These are phyloP conservation scores for Zaprionus kolodkinae DNA, from an alignment of 1,140 invertebrate genomes.

Conservation along the genomic window DNA sequence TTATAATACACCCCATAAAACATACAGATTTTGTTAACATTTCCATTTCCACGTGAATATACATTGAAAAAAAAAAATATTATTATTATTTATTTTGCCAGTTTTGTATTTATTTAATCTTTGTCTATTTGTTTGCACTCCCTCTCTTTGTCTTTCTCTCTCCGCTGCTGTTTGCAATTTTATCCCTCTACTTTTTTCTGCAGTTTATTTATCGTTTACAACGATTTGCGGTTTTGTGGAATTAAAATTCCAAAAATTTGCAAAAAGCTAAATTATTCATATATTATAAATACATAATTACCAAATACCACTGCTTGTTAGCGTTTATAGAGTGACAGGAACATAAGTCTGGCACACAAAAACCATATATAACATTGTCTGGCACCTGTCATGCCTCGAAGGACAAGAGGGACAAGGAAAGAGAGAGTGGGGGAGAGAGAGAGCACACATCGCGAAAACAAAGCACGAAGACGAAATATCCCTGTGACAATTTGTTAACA, in stretches of 20 bases:
- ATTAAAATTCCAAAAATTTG: not conserved
- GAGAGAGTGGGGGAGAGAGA: not conserved
- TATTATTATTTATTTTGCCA: not conserved
- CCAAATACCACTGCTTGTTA: not conserved
- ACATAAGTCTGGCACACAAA: not conserved
- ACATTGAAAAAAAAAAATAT: slow-evolving; percentile 15
- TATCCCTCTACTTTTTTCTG: not conserved
- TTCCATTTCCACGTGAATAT: slow-evolving; percentile 36
- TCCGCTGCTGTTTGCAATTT: not conserved
- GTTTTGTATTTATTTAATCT: not conserved
- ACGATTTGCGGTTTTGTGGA: not conserved
- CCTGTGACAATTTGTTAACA: slow-evolving; percentile 31
- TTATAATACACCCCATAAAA: slow-evolving; percentile 36
- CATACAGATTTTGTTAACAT: slow-evolving; percentile 30
- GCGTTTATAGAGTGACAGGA: not conserved
- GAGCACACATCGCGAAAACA: not conserved
- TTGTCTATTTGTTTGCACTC: not conserved
- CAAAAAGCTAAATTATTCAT: not conserved
- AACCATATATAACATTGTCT: not conserved
- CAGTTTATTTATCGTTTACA: not conserved
- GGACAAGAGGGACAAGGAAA: too few species aligned
- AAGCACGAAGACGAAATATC: slow-evolving; percentile 10
- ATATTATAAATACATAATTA: not conserved
- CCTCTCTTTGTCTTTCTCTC: too few species aligned
- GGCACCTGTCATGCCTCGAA: not conserved